Base-by-base conservation (phyloP, 2,888 invertebrate genomes). In the Ischnura elegans region DNA sequence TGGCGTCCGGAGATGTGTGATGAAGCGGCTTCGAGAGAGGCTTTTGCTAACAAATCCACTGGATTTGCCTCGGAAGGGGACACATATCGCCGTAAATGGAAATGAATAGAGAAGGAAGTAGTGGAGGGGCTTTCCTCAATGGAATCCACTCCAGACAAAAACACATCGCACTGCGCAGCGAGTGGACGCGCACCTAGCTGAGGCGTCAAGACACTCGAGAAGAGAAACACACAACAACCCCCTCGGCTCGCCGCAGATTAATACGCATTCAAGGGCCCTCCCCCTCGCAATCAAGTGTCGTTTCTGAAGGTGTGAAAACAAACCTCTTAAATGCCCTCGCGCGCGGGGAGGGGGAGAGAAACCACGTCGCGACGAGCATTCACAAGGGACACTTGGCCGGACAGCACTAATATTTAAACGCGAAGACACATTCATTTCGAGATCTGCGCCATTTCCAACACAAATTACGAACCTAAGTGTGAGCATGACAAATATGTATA, bases 21-120 rank as follows among this genome's bases (percentile, higher is more conserved):
- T 90, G 61, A 90, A 90, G 90, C n/a, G n/a, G n/a, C n/a, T n/a
- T 90, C 90, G 42, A 29, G 66, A 76, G 90, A 90, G 90, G 43
- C 90, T 90, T 76, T 55, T 61, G 90, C 90, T 90, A 90, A 90
- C 90, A 90, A 90, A 90, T 90, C 90, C 90, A 90, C 61, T 90
- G 61, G 90, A 90, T 90, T 90, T 61, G 43, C 42, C 87, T 47
- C 45, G 87, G 43, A 21, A 61, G 90, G 42, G 51, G 42, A 61
- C 61, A 55, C 36, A 55, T 55, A 55, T 55, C 42, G 25, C 43
- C 90, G 55, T 90, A 42, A 61, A 90, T 66, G 90, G 90, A 90
- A 43, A 90, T 55, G 55, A 90, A 90, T 51, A 90, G 43, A 61
- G n/a, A 55, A 10, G 55, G 90, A 43, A 61, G 90, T 43, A 2